Evolutionary conservation across 2,797 vertebrate genomes (phyloP).

Genomic region (Prionace glauca): DNA sequence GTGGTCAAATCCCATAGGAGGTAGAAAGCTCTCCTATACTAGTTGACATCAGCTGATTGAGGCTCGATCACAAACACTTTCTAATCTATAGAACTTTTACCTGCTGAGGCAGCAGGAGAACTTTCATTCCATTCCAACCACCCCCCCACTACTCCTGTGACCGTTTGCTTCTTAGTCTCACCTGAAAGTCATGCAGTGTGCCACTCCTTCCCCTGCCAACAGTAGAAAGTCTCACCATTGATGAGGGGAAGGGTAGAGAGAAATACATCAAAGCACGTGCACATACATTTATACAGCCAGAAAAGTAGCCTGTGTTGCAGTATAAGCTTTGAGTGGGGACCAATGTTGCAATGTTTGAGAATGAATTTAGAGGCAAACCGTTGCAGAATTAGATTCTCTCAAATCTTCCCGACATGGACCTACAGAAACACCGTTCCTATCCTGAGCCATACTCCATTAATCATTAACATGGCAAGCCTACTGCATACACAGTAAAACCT

Average conservation of each 20-base stretch:
- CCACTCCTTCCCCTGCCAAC: background rate
- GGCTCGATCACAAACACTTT: background rate
- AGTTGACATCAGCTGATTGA: background rate
- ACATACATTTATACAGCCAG: background rate
- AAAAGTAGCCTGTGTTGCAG: background rate
- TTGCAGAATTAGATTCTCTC: background rate
- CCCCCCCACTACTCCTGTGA: background rate
- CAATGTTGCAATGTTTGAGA: background rate
- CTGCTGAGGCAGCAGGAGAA: background rate
- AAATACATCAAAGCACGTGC: background rate
- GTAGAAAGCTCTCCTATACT: background rate
- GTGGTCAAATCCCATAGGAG: background rate
- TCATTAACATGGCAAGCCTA: background rate
- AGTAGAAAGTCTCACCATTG: background rate
- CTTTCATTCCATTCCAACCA: background rate
- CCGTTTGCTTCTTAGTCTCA: background rate
- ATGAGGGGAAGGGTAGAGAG: too few relatives aligned
- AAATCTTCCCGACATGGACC: background rate
- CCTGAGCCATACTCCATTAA: background rate
- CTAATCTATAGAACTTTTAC: background rate
- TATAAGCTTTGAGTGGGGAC: background rate
- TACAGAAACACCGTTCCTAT: background rate
- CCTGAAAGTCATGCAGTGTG: background rate
- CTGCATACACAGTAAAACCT: background rate
- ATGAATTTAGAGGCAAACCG: background rate